Base-by-base conservation (phyloP, 2,888 invertebrate genomes). In the Vandiemenella viatica region DNA sequence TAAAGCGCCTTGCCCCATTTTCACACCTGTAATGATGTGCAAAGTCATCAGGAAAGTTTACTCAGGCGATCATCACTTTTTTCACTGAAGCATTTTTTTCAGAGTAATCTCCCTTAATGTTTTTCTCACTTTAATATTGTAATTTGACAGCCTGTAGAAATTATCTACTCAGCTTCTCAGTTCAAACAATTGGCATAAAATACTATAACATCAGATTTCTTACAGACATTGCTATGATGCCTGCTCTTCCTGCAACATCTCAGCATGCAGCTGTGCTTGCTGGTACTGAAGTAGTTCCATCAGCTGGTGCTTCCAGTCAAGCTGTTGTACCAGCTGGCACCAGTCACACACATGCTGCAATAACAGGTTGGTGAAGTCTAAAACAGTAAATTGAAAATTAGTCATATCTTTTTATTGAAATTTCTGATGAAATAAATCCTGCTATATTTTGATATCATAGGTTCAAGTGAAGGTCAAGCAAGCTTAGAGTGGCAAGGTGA, bases 201-300 rank as follows among this genome's bases (percentile, higher is more conserved):
- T n/a, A n/a, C n/a, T n/a, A n/a, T n/a, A n/a, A n/a, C n/a, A n/a
- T n/a, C n/a, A n/a, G n/a, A n/a, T n/a, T n/a, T n/a, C 19, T 37
- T 21, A 8, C 37, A 43, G 44, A 43, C 41, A 22, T 26, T 20
- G 22, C 43, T 43, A 37, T 43, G 6, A 46, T 13, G 10, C 18
- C 63, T 5, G 63, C 66, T 37, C 59, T 68, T 45, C 64, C 65
- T 23, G 61, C 66, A 26, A 55, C 62, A 7, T 60, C 62, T 44
- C 64, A 62, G 50, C 62, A 63, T 8, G 63, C 64, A 1, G 63
- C 66, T 5, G 63, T 68, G 23, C 59, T 66, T 57, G 65, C 67
- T n/a, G 68, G 67, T 22, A 48, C 44, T 41, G 49, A 49, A 15
- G 41, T 52, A 21, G 51, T 54, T 20, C 49, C 49, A 32, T n/a